These are phyloP conservation scores for Betta splendens DNA, from an alignment of 2,797 vertebrate species.

Conservation along the genomic window DNA sequence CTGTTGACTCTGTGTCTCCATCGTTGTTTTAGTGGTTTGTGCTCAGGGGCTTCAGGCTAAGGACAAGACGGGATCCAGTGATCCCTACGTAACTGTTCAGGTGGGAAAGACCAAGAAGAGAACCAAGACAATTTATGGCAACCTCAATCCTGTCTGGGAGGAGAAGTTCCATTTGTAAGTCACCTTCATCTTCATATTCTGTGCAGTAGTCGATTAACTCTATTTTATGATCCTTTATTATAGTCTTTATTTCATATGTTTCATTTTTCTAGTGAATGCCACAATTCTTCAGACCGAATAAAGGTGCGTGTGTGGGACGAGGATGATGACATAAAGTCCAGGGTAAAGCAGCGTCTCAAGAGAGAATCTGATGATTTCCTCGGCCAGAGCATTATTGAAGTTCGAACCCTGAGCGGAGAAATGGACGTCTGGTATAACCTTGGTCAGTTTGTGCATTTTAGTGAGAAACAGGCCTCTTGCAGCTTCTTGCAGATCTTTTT, in stretches of 20 bases:
- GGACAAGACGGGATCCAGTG: constrained; percentile 98
- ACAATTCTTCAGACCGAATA: constrained; percentile 97
- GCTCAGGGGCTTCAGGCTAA: constrained; percentile 98
- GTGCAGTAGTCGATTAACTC: too few species aligned
- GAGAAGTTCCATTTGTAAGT: constrained; percentile 99
- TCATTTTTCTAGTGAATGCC: constrained; percentile 87
- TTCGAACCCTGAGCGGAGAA: constrained; percentile 95
- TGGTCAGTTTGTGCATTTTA: constrained; percentile 86
- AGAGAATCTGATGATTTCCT: constrained; percentile 97
- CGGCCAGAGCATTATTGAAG: constrained; percentile 98
- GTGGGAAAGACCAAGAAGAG: constrained; percentile 99
- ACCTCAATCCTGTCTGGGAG: constrained; percentile 98
- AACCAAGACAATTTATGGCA: constrained; percentile 98
- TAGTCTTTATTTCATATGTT: background rate
- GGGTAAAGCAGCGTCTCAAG: constrained; percentile 96
- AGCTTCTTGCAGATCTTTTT: too few species aligned
- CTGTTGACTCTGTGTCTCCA: constrained; percentile 17
- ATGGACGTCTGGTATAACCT: constrained; percentile 99
- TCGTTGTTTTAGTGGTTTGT: constrained; percentile 87
- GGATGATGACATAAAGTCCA: constrained; percentile 98
- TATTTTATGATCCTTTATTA: background rate
- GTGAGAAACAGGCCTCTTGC: too few species aligned
- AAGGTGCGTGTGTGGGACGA: constrained; percentile 99
- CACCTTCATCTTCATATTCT: background rate
- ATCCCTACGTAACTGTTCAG: constrained; percentile 97